Conservation (phyloP, 53 echinoderm and acorn worm species). For the Paelopatides confundens region DNA sequence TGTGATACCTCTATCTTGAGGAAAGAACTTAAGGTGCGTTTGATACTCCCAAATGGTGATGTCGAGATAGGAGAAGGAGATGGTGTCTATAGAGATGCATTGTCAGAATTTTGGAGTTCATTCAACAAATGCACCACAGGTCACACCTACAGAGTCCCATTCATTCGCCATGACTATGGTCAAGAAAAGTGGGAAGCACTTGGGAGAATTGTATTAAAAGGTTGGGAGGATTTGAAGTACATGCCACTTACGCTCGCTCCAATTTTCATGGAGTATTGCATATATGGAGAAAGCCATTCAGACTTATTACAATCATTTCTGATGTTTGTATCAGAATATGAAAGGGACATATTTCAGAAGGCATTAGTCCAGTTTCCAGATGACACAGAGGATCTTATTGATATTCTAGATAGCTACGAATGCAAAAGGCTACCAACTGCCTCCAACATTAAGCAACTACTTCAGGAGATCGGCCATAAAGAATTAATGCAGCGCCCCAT, state of each 20-base stretch:
- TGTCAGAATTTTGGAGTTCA: not conserved
- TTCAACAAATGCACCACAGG: not conserved
- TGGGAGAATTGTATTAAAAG: not conserved
- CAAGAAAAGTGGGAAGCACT: not conserved
- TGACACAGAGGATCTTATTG: slow-evolving; percentile 6
- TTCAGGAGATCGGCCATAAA: not conserved
- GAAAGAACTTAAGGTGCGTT: not conserved
- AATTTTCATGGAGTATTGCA: not conserved
- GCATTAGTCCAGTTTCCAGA: not conserved
- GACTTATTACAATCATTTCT: not conserved
- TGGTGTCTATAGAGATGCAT: not conserved
- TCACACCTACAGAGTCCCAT: not conserved
- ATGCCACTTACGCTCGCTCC: not conserved
- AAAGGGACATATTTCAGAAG: not conserved
- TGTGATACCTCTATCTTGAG: not conserved
- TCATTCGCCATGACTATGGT: not conserved
- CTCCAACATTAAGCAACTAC: not conserved
- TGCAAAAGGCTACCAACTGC: not conserved
- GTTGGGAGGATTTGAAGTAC: slow-evolving; percentile 6
- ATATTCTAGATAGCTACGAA: not conserved
- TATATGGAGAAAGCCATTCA: not conserved
- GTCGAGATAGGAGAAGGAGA: not conserved
- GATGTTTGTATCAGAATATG: not conserved
- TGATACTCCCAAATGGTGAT: not conserved
- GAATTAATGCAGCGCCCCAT: slow-evolving; percentile 9